Base-by-base conservation (phyloP, 2,888 invertebrate species). In the Lamellibrachia satsuma region DNA sequence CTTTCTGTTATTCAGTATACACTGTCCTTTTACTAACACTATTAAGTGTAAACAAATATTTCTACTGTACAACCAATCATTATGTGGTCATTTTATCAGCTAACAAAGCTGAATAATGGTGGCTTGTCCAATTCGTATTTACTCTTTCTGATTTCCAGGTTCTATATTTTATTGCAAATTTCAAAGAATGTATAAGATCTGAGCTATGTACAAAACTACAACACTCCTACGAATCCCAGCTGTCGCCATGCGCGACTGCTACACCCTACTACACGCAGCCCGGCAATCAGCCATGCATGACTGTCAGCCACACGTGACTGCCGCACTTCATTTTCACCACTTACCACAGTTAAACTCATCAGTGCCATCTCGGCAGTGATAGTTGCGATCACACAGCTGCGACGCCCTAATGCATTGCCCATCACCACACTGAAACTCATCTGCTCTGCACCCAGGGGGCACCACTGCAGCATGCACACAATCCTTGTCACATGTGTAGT, bases 341-440 rank as follows among this genome's bases (percentile, higher is more conserved):
- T 95, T 94, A 95, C 95, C 93, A 95, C 98, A 98, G 94, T 97
- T 97, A 3, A 96, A 96, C 95, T 98, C 98, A 95, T 98, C 98
- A 4, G 97, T 97, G n/a, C 97, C 97, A 95, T 98, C 98, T 9
- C 96, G 95, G 94, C 98, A 98, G 94, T 98, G 97, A 9, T 94
- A 93, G 1, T 94, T 93, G 97, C 98, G 98, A 97, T 98, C 98
- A 97, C 98, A 98, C 96, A 98, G 98, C 96, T 98, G 97, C 95
- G 97, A 97, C 96, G 97, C 97, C 94, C 98, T 98, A 96, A 98
- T 98, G 97, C 98, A 98, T 93, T 97, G 96, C 22, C 97, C 97
- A 95, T 97, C 97, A 93, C 96, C 93, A 94, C 96, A 96, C 90
- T 93, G 94, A 93, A 95, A 96, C 94, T 95, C 91, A 91, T 91